Percentiles rank a stretch among this genome's conserved stretches.
Conservation (phyloP, 2,888 invertebrate species). For the Ornithoptera alexandrae region DNA sequence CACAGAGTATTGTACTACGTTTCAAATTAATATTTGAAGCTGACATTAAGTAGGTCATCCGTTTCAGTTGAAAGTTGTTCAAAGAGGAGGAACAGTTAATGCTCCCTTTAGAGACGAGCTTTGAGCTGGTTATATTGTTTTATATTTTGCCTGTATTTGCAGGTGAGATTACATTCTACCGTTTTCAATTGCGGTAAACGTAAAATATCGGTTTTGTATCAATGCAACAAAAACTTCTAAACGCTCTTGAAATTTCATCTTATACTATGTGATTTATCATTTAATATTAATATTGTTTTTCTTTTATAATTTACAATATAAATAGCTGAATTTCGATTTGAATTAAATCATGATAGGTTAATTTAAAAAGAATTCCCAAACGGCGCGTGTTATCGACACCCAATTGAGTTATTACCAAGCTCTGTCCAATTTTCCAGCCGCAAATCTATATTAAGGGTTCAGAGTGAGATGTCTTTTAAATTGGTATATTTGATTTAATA, state of each 20-base stretch:
- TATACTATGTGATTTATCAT: too few species aligned
- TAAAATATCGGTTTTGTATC: not conserved
- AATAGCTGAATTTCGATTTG: not conserved
- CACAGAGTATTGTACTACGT: not conserved
- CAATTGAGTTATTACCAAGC: slow-evolving; percentile 6
- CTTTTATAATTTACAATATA: too few species aligned
- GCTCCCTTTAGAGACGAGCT: slow-evolving; percentile 3
- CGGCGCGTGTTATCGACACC: slow-evolving; percentile 7
- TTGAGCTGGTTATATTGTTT: slow-evolving; percentile 8
- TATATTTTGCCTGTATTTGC: slow-evolving; percentile 2
- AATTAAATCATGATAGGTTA: not conserved
- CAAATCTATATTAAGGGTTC: not conserved
- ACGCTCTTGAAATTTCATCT: too few species aligned
- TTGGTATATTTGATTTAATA: too few species aligned
- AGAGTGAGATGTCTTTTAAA: not conserved
- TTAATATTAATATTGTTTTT: too few species aligned
- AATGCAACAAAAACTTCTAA: not conserved
- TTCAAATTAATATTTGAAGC: slow-evolving; percentile 13
- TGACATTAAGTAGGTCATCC: slow-evolving; percentile 10
- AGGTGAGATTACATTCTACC: not conserved
- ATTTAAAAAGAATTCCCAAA: not conserved
- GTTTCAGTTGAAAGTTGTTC: slow-evolving; percentile 10
- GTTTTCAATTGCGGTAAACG: not conserved
- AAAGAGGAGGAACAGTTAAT: slow-evolving; percentile 5
- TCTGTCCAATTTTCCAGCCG: slow-evolving; percentile 1